These are phyloP conservation scores for Dromococcyx pavoninus DNA, from an alignment of 2,797 vertebrate genomes.

Conservation along the genomic window DNA sequence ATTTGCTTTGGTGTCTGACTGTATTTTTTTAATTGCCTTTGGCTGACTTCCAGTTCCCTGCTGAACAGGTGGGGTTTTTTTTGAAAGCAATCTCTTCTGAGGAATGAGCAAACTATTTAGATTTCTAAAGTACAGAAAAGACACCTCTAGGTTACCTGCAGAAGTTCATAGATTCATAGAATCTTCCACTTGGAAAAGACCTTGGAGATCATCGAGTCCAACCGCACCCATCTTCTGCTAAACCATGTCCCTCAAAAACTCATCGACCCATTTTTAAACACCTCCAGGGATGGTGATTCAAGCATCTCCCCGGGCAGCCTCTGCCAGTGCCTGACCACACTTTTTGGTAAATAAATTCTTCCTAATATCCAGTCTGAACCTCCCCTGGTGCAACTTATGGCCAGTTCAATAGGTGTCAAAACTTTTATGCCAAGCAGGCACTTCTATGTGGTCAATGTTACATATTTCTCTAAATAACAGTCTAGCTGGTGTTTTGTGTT, in stretches of 20 bases:
- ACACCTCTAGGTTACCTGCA: not conserved
- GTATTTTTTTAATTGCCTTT: not conserved
- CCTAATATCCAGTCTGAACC: too few relatives aligned
- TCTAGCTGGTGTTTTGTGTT: not conserved
- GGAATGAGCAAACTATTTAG: not conserved
- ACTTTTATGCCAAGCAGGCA: not conserved
- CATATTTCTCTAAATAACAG: rapidly evolving
- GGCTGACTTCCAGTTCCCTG: not conserved
- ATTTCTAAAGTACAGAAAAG: not conserved
- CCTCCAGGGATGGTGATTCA: too few relatives aligned
- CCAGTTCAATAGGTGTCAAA: not conserved
- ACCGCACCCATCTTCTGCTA: too few relatives aligned
- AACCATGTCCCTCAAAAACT: too few relatives aligned
- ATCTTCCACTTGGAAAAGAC: too few relatives aligned
- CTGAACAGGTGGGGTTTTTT: not conserved
- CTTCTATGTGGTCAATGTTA: not conserved
- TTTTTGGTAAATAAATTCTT: too few relatives aligned
- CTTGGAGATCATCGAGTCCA: too few relatives aligned
- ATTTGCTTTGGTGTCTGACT: not conserved
- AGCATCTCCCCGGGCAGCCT: too few relatives aligned
- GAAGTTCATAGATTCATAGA: not conserved
- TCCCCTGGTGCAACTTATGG: too few relatives aligned
- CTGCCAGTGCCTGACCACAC: too few relatives aligned
- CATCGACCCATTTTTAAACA: too few relatives aligned
- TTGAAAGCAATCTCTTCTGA: not conserved